phyloP scores from a whole-genome alignment of 1,140 invertebrate species.

The Anoplolepis gracilipes region DNA sequence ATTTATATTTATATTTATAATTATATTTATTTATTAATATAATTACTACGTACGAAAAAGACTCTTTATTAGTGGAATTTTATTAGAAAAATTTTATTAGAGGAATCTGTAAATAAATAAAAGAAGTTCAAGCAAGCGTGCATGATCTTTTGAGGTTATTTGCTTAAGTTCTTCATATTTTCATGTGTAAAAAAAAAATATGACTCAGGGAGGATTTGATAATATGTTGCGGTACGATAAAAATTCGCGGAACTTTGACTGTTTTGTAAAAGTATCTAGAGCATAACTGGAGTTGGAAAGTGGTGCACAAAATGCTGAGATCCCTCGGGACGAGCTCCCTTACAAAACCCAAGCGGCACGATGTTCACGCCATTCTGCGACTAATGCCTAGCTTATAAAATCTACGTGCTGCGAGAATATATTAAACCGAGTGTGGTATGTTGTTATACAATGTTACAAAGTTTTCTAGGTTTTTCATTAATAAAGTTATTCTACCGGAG shows the following conservation, averaged over 20 bases:
- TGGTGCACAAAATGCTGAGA: slow-evolving; percentile 38
- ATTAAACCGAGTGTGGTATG: slow-evolving; percentile 43
- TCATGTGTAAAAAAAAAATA: slow-evolving; percentile 1
- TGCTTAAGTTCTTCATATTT: background rate
- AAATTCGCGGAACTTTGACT: slow-evolving; percentile 43
- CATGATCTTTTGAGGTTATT: background rate
- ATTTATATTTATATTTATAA: too few species aligned
- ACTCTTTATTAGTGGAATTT: background rate
- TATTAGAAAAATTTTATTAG: too few species aligned
- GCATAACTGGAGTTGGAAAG: slow-evolving; percentile 47
- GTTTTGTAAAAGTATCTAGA: slow-evolving; percentile 39
- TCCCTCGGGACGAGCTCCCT: slow-evolving; percentile 19
- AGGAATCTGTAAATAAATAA: background rate
- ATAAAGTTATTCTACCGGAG: slow-evolving; percentile 34
- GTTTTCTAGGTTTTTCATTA: slow-evolving; percentile 57
- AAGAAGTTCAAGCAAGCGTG: background rate
- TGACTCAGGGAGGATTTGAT: slow-evolving; percentile 14
- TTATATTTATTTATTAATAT: background rate
- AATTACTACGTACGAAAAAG: background rate
- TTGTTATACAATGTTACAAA: slow-evolving; percentile 37
- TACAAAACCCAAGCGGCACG: slow-evolving; percentile 38
- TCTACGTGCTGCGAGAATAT: slow-evolving; percentile 54
- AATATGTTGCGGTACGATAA: slow-evolving; percentile 36
- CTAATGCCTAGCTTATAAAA: slow-evolving; percentile 58
- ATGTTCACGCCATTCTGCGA: slow-evolving; percentile 58